Conservation (phyloP, 2,888 invertebrate species). For the Pachliopta kotzebuea region DNA sequence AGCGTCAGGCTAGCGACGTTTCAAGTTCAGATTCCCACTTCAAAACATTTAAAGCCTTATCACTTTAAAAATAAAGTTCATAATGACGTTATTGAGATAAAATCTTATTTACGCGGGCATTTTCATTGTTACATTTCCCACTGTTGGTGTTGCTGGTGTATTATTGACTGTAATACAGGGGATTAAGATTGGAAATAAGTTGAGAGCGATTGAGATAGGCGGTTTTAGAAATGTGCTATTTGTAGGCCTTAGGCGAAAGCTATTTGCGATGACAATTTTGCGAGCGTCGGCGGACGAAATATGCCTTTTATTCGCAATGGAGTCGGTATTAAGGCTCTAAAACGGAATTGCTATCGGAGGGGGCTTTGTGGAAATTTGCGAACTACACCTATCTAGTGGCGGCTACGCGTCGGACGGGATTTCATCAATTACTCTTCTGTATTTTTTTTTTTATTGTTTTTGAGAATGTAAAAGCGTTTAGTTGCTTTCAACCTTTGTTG, state of each 20-base stretch:
- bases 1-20: conserved; percentile 78
- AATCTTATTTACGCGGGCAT: conserved; percentile 78
- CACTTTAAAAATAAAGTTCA: conserved; percentile 55
- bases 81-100: conserved; percentile 50
- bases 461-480: conserved; percentile 17
- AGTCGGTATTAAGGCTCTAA: conserved; percentile 77
- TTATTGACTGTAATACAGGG: conserved; percentile 35
- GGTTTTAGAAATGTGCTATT: conserved; percentile 40
- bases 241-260: conserved; percentile 68
- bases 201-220: conserved; percentile 39
- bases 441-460: conserved; percentile 25
- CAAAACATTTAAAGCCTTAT: conserved; percentile 70
- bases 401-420: conserved; percentile 34
- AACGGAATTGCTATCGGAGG: conserved; percentile 75
- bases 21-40: conserved; percentile 77
- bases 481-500: not conserved
- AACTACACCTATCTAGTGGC: conserved; percentile 59
- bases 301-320: conserved; percentile 78
- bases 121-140: conserved; percentile 77
- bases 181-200: conserved; percentile 38
- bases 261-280: conserved; percentile 81
- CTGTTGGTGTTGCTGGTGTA: conserved; percentile 31
- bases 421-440: conserved; percentile 25
- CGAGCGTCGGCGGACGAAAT: conserved; percentile 77
- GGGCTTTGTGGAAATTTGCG: conserved; percentile 67